A percentile compares a stretch with the other conserved stretches of the same genome.
These are phyloP conservation scores for Vombatus ursinus DNA, from an alignment of 2,113 vertebrate genomes.

Conservation along the genomic window DNA sequence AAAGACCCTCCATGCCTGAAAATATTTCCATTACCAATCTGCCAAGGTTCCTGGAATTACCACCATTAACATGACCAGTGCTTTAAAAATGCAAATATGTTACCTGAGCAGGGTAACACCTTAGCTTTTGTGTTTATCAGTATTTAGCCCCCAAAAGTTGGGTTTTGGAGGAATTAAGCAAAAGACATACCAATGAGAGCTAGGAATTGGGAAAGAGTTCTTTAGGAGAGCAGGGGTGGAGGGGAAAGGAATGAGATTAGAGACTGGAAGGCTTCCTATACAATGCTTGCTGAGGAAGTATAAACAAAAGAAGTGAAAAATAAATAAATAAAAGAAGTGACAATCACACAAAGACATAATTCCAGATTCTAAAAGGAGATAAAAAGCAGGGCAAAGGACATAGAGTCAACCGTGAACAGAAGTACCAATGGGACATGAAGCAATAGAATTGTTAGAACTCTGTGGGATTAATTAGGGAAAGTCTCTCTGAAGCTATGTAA, in stretches of 20 bases:
- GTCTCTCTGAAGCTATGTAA: background rate
- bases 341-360: background rate
- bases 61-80: background rate
- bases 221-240: background rate
- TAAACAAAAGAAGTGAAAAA: background rate
- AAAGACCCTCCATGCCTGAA: background rate
- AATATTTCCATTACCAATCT: background rate
- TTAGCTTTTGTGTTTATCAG: background rate
- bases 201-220: background rate
- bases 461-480: background rate
- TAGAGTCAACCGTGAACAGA: background rate
- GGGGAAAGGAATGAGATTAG: background rate
- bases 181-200: background rate
- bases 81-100: background rate
- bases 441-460: background rate
- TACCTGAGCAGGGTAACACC: background rate
- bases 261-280: background rate
- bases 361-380: background rate
- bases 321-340: background rate
- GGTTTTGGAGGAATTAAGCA: background rate
- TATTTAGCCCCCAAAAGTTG: background rate
- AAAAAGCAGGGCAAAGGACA: background rate
- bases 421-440: background rate
- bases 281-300: background rate
- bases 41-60: background rate